Evolutionary conservation across 2,113 vertebrate species (phyloP), one percentile per base, ranked within the genome.

Genomic region (Peucedramus taeniatus): DNA sequence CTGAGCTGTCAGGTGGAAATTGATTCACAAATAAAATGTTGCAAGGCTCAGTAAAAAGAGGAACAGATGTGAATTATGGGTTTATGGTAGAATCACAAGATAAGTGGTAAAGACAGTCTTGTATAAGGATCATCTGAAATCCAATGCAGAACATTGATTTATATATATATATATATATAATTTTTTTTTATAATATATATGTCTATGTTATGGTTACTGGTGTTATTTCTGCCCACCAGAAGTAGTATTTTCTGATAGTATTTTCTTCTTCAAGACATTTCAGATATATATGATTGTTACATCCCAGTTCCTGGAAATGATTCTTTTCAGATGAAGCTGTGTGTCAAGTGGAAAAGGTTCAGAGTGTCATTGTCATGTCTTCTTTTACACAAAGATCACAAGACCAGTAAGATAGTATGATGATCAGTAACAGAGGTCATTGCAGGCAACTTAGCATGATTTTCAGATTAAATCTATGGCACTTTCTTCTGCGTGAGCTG

Each of bases 1-100:
- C 68, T 51, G 37, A 94, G 51, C 10, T 88, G 75, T 88, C 66
- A 88, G 59, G 31, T 50, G 27, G 85, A 85, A 95, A 94, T 44
- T 69, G 95, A 93, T 83, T 86, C 79, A 70, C 39, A 90, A 90
- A 92, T 90, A 81, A 89, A 95, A 74, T 50, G 42, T 89, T 81
- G 33, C 51, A 87, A 70, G 64, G 42, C 77, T 94, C 56, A 70
- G 68, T 92, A 81, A 92, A 94, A 54, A 0, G 0, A 60, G 35
- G 68, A 89, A 70, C 14, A 63, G 79, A 66, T 2, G 37, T 81
- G 77, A 94, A 65, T 93, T 91, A 66, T 89, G 21, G 39, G n/a
- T 74, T 87, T 95, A 50, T 50, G 27, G 60, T 35, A 84, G 87
- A 94, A 89, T 91, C 77, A 87, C 42, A 74, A 86, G 66, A 22